Conservation (phyloP, 1,140 invertebrate genomes). For the Drosophila lowei region DNA sequence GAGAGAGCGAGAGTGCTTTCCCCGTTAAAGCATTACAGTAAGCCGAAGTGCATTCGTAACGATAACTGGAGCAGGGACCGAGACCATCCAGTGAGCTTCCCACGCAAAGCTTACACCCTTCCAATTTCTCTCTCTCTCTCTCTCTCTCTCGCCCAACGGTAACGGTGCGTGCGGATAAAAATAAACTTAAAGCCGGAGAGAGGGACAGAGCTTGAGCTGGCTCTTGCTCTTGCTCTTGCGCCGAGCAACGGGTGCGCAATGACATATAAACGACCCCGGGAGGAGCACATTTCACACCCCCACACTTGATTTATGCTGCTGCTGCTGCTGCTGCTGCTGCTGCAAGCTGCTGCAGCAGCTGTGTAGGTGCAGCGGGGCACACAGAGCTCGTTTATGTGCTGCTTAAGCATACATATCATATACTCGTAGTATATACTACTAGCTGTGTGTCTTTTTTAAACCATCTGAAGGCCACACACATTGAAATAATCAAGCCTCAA, state of each 20-base stretch:
- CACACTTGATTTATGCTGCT: slow-evolving; percentile 8
- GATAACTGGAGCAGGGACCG: slow-evolving; percentile 33
- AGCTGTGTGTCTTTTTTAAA: slow-evolving; percentile 26
- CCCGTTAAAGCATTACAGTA: not conserved
- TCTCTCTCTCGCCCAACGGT: not conserved
- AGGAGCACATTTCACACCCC: slow-evolving; percentile 2
- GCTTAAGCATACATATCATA: not conserved
- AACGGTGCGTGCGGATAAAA: not conserved
- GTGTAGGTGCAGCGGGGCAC: slow-evolving; percentile 14
- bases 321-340: slow-evolving; percentile 2
- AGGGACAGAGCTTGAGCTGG: not conserved
- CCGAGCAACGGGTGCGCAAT: slow-evolving; percentile 37
- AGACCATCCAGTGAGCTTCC: slow-evolving; percentile 1
- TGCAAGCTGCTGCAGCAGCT: slow-evolving; percentile 14
- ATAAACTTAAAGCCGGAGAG: too few relatives aligned
- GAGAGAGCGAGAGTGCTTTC: not conserved
- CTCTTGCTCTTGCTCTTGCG: slow-evolving; percentile 9
- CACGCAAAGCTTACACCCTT: slow-evolving; percentile 18
- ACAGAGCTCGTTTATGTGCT: not conserved
- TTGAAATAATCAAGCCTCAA: slow-evolving; percentile 19
- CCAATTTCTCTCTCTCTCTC: not conserved
- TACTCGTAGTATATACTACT: slow-evolving; percentile 13
- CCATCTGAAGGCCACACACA: slow-evolving; percentile 53
- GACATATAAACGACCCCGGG: slow-evolving; percentile 47
- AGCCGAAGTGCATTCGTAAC: slow-evolving; percentile 31